Evolutionary conservation across 2,113 vertebrate species (phyloP).

Genomic region (Rostratula benghalensis): DNA sequence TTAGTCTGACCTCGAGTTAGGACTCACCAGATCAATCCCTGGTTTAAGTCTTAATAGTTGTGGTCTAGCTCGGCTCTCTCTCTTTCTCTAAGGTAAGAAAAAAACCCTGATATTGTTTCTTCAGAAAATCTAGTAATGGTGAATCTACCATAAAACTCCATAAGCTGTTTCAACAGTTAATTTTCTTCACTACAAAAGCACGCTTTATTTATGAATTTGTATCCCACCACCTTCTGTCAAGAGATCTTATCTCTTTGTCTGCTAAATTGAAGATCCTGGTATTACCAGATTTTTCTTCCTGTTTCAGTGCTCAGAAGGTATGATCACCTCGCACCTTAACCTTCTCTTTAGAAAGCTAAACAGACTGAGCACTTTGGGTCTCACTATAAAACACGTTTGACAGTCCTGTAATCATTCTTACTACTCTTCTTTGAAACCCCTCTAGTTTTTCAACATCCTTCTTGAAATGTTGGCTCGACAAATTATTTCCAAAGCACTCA

Average conservation of each 20-base stretch:
- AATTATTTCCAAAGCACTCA: constrained; percentile 51
- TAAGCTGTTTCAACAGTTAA: neutral
- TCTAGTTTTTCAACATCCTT: constrained; percentile 45
- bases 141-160: neutral
- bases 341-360: constrained; percentile 34
- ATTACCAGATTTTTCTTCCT: constrained; percentile 20
- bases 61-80: neutral
- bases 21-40: neutral
- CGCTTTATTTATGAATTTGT: neutral
- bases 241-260: constrained; percentile 28
- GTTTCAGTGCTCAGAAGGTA: constrained; percentile 24
- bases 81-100: neutral
- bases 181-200: constrained; percentile 1
- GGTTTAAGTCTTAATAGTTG: neutral
- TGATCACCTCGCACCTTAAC: neutral
- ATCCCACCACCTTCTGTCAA: constrained; percentile 7
- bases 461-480: constrained; percentile 41
- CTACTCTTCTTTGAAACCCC: constrained; percentile 38
- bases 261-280: neutral
- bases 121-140: neutral
- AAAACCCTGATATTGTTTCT: neutral
- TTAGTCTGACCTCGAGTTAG: neutral
- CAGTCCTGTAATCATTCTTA: constrained; percentile 43
- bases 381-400: constrained; percentile 30
- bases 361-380: constrained; percentile 5